These are phyloP conservation scores for Syndactyla subalaris DNA, from an alignment of 2,797 vertebrate genomes.

Conservation along the genomic window DNA sequence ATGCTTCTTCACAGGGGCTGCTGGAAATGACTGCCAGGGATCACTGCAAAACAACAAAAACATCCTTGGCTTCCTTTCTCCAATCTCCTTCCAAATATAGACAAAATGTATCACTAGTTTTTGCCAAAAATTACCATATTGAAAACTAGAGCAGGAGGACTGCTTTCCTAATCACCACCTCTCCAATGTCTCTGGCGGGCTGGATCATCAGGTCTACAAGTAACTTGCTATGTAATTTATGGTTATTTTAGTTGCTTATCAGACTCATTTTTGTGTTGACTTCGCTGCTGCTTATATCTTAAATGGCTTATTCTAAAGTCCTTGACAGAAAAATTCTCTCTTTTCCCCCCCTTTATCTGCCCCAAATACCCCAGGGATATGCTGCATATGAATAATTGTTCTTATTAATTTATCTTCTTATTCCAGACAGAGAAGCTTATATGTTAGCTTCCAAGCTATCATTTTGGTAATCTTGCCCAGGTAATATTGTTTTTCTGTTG, in stretches of 20 bases:
- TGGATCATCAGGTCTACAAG: not conserved
- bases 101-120: not conserved
- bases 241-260: not conserved
- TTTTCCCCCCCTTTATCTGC: not conserved
- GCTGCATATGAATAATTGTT: not conserved
- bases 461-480: not conserved
- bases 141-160: not conserved
- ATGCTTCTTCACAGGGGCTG: not conserved
- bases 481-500: not conserved
- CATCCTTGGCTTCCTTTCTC: not conserved
- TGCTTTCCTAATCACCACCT: not conserved
- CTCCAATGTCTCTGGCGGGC: not conserved
- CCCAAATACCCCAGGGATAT: not conserved
- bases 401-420: not conserved
- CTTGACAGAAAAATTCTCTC: not conserved
- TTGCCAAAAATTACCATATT: not conserved
- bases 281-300: not conserved
- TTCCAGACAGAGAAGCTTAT: not conserved
- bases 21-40: not conserved
- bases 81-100: not conserved
- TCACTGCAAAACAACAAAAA: not conserved
- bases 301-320: not conserved
- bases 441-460: not conserved
- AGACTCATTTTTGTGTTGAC: not conserved
- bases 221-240: not conserved